Conservation (phyloP, 2,888 invertebrate species). For the Villa cingulata region DNA sequence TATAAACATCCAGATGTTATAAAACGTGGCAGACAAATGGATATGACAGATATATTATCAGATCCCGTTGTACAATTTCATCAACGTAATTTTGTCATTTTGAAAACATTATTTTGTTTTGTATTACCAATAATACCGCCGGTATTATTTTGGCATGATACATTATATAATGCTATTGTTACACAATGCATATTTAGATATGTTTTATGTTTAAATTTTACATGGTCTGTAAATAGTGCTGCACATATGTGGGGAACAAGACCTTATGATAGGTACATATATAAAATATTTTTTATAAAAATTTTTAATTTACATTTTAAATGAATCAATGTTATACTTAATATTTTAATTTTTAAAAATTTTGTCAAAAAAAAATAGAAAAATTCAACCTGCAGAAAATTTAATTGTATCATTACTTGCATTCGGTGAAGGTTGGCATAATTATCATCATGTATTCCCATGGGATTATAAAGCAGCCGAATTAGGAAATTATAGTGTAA, state of each 20-base stretch:
- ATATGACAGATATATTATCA: constrained; percentile 62
- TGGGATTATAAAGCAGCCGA: constrained; percentile 89
- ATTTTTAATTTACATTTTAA: not conserved
- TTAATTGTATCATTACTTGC: constrained; percentile 55
- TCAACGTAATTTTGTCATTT: constrained; percentile 52
- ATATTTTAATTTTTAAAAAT: not conserved
- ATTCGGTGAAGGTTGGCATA: constrained; percentile 86
- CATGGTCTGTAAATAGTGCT: constrained; percentile 83
- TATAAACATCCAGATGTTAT: constrained; percentile 78
- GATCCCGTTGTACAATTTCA: constrained; percentile 71
- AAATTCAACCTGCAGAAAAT: constrained; percentile 68
- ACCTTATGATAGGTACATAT: constrained; percentile 55
- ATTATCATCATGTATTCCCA: constrained; percentile 87
- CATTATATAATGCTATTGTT: constrained; percentile 48
- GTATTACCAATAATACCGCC: constrained; percentile 58
- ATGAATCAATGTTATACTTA: too few relatives aligned
- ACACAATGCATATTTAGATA: constrained; percentile 59
- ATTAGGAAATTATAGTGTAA: constrained; percentile 52
- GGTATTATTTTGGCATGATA: constrained; percentile 55
- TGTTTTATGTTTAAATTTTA: constrained; percentile 59
- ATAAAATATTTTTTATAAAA: not conserved
- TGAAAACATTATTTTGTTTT: constrained; percentile 57
- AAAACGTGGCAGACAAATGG: constrained; percentile 60
- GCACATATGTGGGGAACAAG: constrained; percentile 66
- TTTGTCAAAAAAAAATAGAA: too few relatives aligned